These are phyloP conservation scores for Hybognathus amarus DNA, from an alignment of 2,797 vertebrate species.

Conservation along the genomic window DNA sequence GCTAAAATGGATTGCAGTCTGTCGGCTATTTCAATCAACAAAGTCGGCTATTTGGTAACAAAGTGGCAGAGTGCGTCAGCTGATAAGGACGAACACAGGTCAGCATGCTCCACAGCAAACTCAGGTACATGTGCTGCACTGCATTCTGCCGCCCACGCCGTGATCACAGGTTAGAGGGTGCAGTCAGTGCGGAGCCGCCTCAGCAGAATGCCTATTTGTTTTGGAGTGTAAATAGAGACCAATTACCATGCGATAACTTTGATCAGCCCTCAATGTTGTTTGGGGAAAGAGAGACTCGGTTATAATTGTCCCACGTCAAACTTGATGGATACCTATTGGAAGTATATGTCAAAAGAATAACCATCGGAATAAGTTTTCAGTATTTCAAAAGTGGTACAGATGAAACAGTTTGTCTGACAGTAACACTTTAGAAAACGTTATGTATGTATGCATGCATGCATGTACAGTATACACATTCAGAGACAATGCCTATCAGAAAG, in stretches of 20 bases:
- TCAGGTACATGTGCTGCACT: slow-evolving; percentile 54
- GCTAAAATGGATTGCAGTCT: slow-evolving; percentile 17
- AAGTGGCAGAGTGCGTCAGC: slow-evolving; percentile 35
- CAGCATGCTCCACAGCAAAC: slow-evolving; percentile 52
- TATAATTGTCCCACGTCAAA: slow-evolving; percentile 23
- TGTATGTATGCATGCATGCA: too few relatives aligned
- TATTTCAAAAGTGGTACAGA: background rate
- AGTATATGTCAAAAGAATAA: background rate
- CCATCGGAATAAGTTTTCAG: background rate
- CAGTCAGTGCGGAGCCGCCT: slow-evolving; percentile 55
- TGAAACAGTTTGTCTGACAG: background rate
- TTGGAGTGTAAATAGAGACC: slow-evolving; percentile 65
- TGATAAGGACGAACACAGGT: slow-evolving; percentile 59
- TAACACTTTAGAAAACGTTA: background rate
- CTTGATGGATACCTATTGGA: background rate
- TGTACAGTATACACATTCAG: too few relatives aligned
- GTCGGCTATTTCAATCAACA: slow-evolving; percentile 43
- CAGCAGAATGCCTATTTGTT: slow-evolving; percentile 66
- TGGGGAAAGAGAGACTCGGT: slow-evolving; percentile 5
- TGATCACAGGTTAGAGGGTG: slow-evolving; percentile 59
- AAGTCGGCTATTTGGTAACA: slow-evolving; percentile 32
- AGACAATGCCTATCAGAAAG: background rate
- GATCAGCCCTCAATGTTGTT: slow-evolving; percentile 59
- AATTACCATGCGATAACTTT: slow-evolving; percentile 68
- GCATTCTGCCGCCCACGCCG: slow-evolving; percentile 51